Evolutionary conservation across 1,140 invertebrate genomes (phyloP).

Genomic region (Adelges cooleyi): DNA sequence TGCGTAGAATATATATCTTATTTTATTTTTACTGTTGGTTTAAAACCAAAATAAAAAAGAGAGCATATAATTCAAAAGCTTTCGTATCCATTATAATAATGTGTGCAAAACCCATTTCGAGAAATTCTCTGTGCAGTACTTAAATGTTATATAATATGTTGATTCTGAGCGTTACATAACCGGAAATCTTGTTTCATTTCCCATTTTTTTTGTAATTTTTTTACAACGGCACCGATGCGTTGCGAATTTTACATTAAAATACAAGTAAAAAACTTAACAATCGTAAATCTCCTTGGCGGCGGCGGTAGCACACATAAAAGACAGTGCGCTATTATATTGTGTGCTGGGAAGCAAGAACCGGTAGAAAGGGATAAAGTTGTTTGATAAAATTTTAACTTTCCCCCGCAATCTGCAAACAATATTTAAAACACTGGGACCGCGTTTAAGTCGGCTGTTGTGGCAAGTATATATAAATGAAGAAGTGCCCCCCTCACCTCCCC

Average conservation of each 20-base stretch:
- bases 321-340: background rate
- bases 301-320: background rate
- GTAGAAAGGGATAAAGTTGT: background rate
- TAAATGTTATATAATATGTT: too few relatives aligned
- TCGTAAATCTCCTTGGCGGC: background rate
- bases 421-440: background rate
- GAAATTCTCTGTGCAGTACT: too few relatives aligned
- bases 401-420: background rate
- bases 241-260: constrained; percentile 1
- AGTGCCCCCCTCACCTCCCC: background rate
- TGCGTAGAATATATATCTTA: too few relatives aligned
- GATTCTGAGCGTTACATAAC: too few relatives aligned
- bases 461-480: background rate
- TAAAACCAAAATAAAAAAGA: too few relatives aligned
- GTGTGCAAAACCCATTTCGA: too few relatives aligned
- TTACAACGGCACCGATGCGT: constrained; percentile 2
- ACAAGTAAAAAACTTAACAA: background rate
- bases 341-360: background rate
- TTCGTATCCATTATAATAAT: too few relatives aligned
- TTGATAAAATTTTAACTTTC: background rate
- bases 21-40: too few relatives aligned
- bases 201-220: too few relatives aligned
- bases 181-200: too few relatives aligned
- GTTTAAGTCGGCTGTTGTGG: background rate
- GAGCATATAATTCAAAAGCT: too few relatives aligned